A percentile compares a stretch with the other conserved stretches of the same genome.
Evolutionary conservation across 35 echinoderm and acorn worm species (phyloP).

Genomic region (Acanthaster planci): DNA sequence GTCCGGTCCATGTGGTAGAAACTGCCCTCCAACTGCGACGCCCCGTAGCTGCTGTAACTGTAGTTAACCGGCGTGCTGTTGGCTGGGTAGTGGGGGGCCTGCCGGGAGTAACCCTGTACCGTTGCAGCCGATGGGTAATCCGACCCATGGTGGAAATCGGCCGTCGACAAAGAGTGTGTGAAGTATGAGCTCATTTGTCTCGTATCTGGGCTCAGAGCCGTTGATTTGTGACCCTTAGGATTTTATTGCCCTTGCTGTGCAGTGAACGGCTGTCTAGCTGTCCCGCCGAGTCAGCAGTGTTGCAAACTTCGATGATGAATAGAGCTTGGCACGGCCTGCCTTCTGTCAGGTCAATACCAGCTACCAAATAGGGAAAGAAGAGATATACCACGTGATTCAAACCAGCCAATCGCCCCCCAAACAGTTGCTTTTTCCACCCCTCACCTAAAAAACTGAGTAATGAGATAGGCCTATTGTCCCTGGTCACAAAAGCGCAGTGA

Average conservation of each 20-base stretch:
- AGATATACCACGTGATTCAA: conserved; percentile 24
- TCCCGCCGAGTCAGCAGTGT: conserved; percentile 10
- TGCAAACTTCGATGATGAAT: conserved; percentile 2
- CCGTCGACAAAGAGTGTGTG: conserved; percentile 67
- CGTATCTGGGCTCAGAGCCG: conserved; percentile 4
- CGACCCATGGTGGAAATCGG: conserved; percentile 72
- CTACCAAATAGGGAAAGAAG: conserved; percentile 20
- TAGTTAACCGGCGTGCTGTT: conserved; percentile 37
- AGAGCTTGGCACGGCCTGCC: background rate
- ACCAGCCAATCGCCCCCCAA: background rate
- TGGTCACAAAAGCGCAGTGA: background rate
- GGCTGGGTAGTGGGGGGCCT: conserved; percentile 56
- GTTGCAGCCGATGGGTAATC: conserved; percentile 69
- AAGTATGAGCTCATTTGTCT: conserved; percentile 78
- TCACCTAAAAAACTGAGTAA: conserved; percentile 17
- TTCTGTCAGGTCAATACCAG: background rate
- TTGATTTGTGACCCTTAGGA: conserved; percentile 56
- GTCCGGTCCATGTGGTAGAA: conserved; percentile 53
- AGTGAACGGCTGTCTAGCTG: conserved; percentile 20
- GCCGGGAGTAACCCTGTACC: conserved; percentile 54
- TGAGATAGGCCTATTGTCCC: background rate
- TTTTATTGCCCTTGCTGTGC: conserved; percentile 34
- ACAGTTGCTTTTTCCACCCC: background rate
- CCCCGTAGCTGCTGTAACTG: conserved; percentile 45
- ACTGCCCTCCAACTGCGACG: conserved; percentile 35